phyloP scores from a whole-genome alignment of 2,888 invertebrate genomes.

The Andricus quercusramuli region DNA sequence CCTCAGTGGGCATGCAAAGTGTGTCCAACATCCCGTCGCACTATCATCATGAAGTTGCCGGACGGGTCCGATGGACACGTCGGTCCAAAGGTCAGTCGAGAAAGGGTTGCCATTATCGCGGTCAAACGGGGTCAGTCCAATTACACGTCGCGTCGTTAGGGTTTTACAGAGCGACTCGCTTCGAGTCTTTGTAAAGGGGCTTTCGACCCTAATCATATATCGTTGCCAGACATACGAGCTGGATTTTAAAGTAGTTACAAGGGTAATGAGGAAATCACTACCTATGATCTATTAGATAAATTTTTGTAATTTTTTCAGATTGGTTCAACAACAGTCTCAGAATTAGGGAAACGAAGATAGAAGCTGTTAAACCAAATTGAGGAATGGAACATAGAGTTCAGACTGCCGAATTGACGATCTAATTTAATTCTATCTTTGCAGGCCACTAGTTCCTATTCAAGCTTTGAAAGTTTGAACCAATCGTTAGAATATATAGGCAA shows the following conservation, averaged over 20 bases:
- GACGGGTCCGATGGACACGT: constrained; percentile 39
- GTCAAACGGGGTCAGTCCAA: constrained; percentile 74
- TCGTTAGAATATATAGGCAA: constrained; percentile 66
- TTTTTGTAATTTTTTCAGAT: neutral
- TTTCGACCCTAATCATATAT: constrained; percentile 36
- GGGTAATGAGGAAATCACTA: constrained; percentile 6
- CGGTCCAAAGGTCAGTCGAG: constrained; percentile 19
- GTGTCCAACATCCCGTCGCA: constrained; percentile 12
- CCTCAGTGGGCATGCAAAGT: constrained; percentile 25
- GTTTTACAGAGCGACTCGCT: constrained; percentile 57
- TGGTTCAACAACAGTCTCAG: neutral
- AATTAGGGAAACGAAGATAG: too few species aligned
- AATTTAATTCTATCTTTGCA: neutral
- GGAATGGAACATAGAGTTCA: neutral
- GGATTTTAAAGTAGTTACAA: neutral
- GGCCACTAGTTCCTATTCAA: neutral
- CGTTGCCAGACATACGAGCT: constrained; percentile 10
- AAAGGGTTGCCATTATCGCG: constrained; percentile 68
- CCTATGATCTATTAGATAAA: neutral
- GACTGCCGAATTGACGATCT: neutral
- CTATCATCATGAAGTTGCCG: constrained; percentile 45
- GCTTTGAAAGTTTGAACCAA: constrained; percentile 31
- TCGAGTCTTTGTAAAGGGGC: constrained; percentile 6
- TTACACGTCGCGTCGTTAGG: constrained; percentile 67
- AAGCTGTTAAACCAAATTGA: neutral